Evolutionary conservation across 2,113 vertebrate species (phyloP).

Genomic region (Formicarius rufipectus): DNA sequence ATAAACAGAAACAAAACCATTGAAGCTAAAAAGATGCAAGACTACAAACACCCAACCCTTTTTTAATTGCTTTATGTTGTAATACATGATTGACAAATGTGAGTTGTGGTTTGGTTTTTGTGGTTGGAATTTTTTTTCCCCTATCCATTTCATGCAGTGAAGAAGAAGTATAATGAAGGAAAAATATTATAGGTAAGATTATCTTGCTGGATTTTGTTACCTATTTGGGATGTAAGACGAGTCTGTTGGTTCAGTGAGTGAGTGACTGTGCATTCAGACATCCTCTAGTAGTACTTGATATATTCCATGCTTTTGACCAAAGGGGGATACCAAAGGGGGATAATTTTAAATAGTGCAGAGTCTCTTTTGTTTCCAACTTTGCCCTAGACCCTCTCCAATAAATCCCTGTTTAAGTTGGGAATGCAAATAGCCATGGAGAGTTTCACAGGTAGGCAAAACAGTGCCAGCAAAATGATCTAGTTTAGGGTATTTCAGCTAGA

Average conservation of each 20-base stretch:
- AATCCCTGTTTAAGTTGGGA: not conserved
- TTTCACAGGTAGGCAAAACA: not conserved
- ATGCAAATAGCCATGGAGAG: not conserved
- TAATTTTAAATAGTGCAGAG: not conserved
- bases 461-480: not conserved
- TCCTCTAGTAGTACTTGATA: not conserved
- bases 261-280: accelerated
- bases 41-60: not conserved
- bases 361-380: not conserved
- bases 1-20: not conserved
- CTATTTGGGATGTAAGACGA: not conserved
- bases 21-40: not conserved
- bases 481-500: not conserved
- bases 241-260: not conserved
- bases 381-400: not conserved
- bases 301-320: not conserved
- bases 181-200: not conserved
- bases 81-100: not conserved
- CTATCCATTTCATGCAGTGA: not conserved
- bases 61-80: not conserved
- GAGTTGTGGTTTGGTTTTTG: not conserved
- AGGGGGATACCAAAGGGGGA: not conserved
- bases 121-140: accelerated
- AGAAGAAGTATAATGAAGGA: not conserved
- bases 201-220: not conserved